These are phyloP conservation scores for Andrena bucephala DNA, from an alignment of 2,888 invertebrate genomes.

Conservation along the genomic window DNA sequence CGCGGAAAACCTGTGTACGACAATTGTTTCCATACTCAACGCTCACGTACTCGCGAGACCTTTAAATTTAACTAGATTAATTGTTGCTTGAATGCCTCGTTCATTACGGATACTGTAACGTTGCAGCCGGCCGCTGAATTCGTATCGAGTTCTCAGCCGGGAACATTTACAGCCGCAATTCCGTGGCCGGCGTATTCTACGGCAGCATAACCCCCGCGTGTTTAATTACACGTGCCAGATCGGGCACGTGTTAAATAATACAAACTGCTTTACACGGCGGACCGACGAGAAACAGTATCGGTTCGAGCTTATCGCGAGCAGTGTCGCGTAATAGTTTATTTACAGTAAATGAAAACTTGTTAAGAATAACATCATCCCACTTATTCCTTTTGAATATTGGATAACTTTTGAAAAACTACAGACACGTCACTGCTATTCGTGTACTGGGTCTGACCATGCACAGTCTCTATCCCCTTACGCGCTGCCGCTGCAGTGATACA, in stretches of 20 bases:
- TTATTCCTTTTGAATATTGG: not conserved
- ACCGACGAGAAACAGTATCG: not conserved
- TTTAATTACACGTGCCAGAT: slow-evolving; percentile 63
- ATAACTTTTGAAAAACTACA: too few relatives aligned
- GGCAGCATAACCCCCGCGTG: slow-evolving; percentile 48
- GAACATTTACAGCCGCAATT: slow-evolving; percentile 52
- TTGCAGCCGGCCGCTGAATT: slow-evolving; percentile 45
- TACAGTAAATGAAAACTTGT: not conserved
- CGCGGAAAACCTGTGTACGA: slow-evolving; percentile 24
- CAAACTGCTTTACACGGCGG: slow-evolving; percentile 5
- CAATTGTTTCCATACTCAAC: slow-evolving; percentile 50
- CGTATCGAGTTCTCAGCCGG: slow-evolving; percentile 54
- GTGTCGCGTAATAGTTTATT: not conserved
- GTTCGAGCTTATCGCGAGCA: not conserved
- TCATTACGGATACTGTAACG: slow-evolving; percentile 61
- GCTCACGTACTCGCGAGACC: slow-evolving; percentile 52
- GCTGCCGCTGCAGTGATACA: not conserved
- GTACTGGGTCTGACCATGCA: not conserved
- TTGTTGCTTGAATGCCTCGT: slow-evolving; percentile 64
- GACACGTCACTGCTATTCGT: too few relatives aligned
- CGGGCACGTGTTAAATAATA: slow-evolving; percentile 42
- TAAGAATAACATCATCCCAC: not conserved
- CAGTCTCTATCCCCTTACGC: not conserved
- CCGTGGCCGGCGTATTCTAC: slow-evolving; percentile 48
- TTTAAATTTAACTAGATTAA: slow-evolving; percentile 74